These are phyloP conservation scores for Falco concolor DNA, from an alignment of 2,797 vertebrate species.

Conservation along the genomic window DNA sequence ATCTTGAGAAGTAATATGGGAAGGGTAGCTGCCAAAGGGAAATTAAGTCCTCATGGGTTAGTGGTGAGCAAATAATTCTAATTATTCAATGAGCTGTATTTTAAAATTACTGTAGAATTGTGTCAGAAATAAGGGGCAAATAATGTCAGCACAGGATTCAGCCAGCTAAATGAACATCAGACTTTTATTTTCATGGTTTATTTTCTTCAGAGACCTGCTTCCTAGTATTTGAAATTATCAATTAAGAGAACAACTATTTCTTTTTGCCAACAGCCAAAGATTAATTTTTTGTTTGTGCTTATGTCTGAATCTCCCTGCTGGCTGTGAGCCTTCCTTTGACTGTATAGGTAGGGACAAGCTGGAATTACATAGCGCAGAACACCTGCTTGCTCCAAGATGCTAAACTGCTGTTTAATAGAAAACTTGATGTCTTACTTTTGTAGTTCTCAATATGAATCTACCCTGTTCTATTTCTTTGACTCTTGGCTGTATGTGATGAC, in stretches of 20 bases:
- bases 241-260: neutral
- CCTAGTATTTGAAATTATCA: neutral
- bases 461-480: neutral
- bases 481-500: slow-evolving; percentile 5
- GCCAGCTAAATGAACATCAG: neutral
- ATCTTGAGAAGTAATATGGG: neutral
- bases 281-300: neutral
- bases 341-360: neutral
- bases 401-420: slow-evolving; percentile 24
- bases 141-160: neutral
- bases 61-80: neutral
- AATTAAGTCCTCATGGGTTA: neutral
- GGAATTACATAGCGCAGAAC: neutral
- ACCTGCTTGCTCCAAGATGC: neutral
- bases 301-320: neutral
- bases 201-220: neutral
- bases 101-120: neutral
- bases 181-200: neutral
- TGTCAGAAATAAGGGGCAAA: neutral
- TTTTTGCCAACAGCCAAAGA: neutral
- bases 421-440: neutral
- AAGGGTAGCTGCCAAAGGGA: neutral
- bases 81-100: neutral
- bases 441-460: neutral
- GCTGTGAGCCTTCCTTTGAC: neutral